Percentiles rank a stretch among this genome's conserved stretches.
These are phyloP conservation scores for Psettodes erumei DNA, from an alignment of 2,113 vertebrate genomes.

Conservation along the genomic window DNA sequence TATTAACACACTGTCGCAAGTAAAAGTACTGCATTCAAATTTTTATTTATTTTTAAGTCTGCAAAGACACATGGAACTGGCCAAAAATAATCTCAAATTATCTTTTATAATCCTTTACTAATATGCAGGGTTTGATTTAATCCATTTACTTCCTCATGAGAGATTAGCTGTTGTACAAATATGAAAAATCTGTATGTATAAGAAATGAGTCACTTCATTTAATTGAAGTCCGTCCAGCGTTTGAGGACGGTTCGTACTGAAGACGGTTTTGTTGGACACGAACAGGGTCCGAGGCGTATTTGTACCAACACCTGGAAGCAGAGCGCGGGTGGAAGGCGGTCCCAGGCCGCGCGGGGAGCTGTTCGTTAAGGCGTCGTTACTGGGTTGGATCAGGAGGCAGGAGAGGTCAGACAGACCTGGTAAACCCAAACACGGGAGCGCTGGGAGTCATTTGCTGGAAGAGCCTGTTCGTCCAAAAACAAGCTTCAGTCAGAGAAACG, in stretches of 20 bases:
- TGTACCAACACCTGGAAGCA: not conserved
- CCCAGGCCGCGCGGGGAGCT: not conserved
- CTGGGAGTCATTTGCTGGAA: not conserved
- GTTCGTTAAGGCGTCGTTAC: not conserved
- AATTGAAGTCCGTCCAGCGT: not conserved
- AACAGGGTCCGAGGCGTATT: not conserved
- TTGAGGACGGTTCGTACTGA: not conserved
- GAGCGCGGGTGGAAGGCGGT: not conserved
- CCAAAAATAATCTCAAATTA: no score
- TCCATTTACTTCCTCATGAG: not conserved
- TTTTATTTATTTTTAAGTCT: no score
- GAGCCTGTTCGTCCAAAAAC: constrained; percentile 11
- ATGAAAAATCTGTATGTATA: not conserved
- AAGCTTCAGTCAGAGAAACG: not conserved
- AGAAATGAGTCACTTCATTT: not conserved
- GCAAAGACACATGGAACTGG: no score
- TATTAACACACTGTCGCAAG: no score
- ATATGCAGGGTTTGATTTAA: no score
- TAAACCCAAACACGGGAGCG: constrained; percentile 2
- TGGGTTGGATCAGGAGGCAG: not conserved
- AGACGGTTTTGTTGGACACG: not conserved
- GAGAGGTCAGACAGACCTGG: constrained; percentile 6
- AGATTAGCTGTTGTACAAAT: not conserved
- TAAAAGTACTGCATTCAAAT: no score
- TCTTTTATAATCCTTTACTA: no score